Base-by-base conservation (phyloP, 2,888 invertebrate genomes). In the Lithophane ornitopus region DNA sequence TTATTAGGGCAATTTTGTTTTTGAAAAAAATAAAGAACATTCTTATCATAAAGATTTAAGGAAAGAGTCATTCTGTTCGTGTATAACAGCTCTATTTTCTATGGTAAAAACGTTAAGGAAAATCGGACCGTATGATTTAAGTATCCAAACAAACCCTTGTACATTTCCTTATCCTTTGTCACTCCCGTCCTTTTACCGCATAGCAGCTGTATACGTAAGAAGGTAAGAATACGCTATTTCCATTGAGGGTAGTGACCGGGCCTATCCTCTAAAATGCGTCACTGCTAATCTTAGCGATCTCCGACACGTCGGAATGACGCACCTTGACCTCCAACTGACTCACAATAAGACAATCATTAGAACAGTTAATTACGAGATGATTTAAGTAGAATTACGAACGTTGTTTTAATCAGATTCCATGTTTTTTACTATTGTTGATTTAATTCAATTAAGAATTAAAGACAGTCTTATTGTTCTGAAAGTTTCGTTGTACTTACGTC, bases 211-310 rank as follows among this genome's bases (percentile, higher is more conserved):
- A 58, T 59, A 61, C 26, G 34, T 79, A 67, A 67, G 69, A 44
- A 81, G 70, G 76, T 70, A 69, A 59, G 76, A 74, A 73, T 85
- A 83, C 69, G 71, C 74, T 78, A 74, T 83, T 83, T 78, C 76
- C 49, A 84, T 80, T 72, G 82, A 87, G 91, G 91, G 90, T 92
- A 91, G 89, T 92, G 92, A 92, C 91, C 92, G 91, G 83, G 86
- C 87, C 88, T 89, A 89, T 90, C 85, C 87, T 85, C 76, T 72
- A 74, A 34, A 34, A 88, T 93, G 93, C 93, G 94, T 95, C 95
- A 95, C 82, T 82, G 90, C 94, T 95, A 95, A 95, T 94, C 94
- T 94, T 94, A 92, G 93, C 88, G 79, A 89, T 90, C 89, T 82
- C 85, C 81, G 87, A 89, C 86, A 89, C 90, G 87, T 85, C 79